Evolutionary conservation across 1,140 invertebrate species (phyloP).

Genomic region (Agrypnia vestita): DNA sequence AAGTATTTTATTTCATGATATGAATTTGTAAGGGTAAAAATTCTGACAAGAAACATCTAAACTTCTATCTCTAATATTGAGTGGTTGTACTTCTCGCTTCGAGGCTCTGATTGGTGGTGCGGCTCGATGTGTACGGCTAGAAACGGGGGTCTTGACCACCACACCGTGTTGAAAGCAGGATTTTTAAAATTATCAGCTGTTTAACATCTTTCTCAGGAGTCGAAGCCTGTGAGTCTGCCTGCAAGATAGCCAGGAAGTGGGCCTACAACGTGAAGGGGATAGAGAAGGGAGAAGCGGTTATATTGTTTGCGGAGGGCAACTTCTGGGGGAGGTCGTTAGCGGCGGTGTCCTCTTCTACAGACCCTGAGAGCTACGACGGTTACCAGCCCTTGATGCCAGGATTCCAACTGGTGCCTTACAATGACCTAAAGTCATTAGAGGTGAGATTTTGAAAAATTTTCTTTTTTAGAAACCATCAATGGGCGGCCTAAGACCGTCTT

Average conservation of each 20-base stretch:
- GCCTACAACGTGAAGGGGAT: constrained; percentile 90
- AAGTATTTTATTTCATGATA: too few relatives aligned
- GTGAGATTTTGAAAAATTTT: constrained; percentile 69
- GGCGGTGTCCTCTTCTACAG: constrained; percentile 93
- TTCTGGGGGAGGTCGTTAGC: constrained; percentile 96
- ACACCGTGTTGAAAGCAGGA: too few relatives aligned
- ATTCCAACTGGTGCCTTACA: constrained; percentile 91
- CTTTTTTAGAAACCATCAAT: too few relatives aligned
- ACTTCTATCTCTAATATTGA: too few relatives aligned
- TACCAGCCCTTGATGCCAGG: constrained; percentile 98
- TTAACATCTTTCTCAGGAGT: constrained; percentile 75
- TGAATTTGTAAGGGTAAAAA: too few relatives aligned
- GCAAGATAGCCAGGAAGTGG: constrained; percentile 93
- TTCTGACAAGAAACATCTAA: too few relatives aligned
- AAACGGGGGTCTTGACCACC: too few relatives aligned
- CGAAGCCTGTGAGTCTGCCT: constrained; percentile 93
- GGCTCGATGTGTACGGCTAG: too few relatives aligned
- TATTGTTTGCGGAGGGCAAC: constrained; percentile 92
- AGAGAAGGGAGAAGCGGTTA: constrained; percentile 83
- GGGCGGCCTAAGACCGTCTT: too few relatives aligned
- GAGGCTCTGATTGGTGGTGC: too few relatives aligned
- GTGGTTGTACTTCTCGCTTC: too few relatives aligned
- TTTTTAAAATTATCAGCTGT: too few relatives aligned
- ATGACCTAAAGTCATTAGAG: constrained; percentile 89
- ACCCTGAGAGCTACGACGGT: constrained; percentile 87